Conservation (phyloP, 2,113 vertebrate genomes). For the human region GRCh38 chr2:128956001-128956500, state of each 20-base stretch:
- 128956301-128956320: background rate
- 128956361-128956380: background rate
- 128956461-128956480: background rate
- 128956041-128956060: no score
- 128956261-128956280: background rate
- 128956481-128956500: background rate
- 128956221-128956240: background rate
- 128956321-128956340: background rate
- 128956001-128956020: no score
- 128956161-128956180: background rate
- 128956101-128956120: background rate
- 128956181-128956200: background rate
- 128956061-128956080: no score
- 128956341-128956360: background rate
- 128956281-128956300: background rate
- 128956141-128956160: fast-evolving
- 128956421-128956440: no score
- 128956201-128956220: background rate
- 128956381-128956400: background rate
- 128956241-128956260: background rate
- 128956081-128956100: no score
- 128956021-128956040: fast-evolving
- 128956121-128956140: background rate
- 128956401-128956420: no score
- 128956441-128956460: no score